Percentiles rank a stretch among this genome's conserved stretches.
phyloP scores from a whole-genome alignment of 2,113 vertebrate species.

The Cololabis saira region DNA sequence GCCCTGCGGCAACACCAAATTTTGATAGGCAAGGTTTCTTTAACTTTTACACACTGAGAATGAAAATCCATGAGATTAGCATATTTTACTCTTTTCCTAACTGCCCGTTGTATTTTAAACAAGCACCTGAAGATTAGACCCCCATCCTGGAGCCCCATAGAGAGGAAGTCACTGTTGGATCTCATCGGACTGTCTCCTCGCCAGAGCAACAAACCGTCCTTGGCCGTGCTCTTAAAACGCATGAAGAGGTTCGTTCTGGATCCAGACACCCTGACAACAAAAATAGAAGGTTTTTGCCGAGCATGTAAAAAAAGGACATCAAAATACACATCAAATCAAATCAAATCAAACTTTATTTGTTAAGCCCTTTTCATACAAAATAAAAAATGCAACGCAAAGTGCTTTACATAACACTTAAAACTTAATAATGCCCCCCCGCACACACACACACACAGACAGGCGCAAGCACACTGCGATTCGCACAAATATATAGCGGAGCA shows the following conservation, averaged over 20 bases:
- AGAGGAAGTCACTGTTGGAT: constrained; percentile 92
- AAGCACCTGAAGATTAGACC: constrained; percentile 90
- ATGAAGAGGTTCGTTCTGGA: constrained; percentile 91
- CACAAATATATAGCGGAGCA: too few species aligned
- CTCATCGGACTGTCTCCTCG: constrained; percentile 90
- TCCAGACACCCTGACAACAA: constrained; percentile 86
- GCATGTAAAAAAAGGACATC: too few species aligned
- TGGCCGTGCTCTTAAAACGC: constrained; percentile 93
- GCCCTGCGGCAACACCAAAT: background rate
- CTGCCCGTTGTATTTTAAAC: background rate
- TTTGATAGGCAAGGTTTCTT: background rate
- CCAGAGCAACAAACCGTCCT: constrained; percentile 93
- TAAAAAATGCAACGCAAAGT: too few species aligned
- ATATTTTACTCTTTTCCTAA: background rate
- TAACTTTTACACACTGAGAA: background rate
- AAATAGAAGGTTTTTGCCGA: background rate
- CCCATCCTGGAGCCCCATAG: constrained; percentile 91
- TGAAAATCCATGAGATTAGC: too few species aligned
- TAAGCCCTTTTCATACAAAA: too few species aligned
- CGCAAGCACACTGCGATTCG: too few species aligned
- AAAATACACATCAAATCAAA: too few species aligned
- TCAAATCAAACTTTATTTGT: too few species aligned
- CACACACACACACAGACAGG: too few species aligned
- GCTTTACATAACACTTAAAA: too few species aligned
- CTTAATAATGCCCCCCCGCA: too few species aligned